Evolutionary conservation across 1,140 invertebrate species (phyloP), one percentile per base, ranked within the genome.

Genomic region (Trichogramma pretiosum): DNA sequence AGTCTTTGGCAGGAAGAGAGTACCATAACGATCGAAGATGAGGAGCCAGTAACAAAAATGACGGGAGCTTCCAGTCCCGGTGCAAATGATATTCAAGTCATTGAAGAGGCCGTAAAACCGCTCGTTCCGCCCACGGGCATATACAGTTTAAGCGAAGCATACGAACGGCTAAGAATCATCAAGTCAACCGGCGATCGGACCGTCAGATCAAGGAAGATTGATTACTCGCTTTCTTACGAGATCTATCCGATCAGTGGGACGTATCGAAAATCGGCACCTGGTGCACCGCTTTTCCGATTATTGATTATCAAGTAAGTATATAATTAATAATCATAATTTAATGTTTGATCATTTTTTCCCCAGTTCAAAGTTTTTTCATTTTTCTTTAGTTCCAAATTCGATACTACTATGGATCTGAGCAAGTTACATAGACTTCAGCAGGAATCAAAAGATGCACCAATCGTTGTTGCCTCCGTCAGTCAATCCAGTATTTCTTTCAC

Each of bases 11-110:
- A 54, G 13, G 68, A 72, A 4, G 62, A 64, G 28, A 68, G 64
- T 42, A 71, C 64, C 0, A 72, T 72, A 5, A 70, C 64, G 0
- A 71, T 72, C 14, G 62, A 65, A 16, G 68, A 71, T 33, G 68
- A 72, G 19, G 64, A 72, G 10, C 55, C 57, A 33, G n/a, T n/a
- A n/a, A n/a, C n/a, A n/a, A n/a, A n/a, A n/a, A 8, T 8, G 13
- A 34, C 28, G n/a, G 22, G 43, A 2, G 44, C 39, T 18, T 40
- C 39, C 19, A 14, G 11, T 9, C 34, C 41, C 0, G 60, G 66
- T 34, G 48, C 24, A 19, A 63, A 58, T 10, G 67, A 72, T 35
- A 50, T 70, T 1, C 52, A 69, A 45, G 59, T 70, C 13, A 51
- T 70, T 5, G 54, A 62, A 13, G 50, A 55, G 5, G 34, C 59